Conservation (phyloP, 2,888 invertebrate genomes). For the Polia nebulosa region DNA sequence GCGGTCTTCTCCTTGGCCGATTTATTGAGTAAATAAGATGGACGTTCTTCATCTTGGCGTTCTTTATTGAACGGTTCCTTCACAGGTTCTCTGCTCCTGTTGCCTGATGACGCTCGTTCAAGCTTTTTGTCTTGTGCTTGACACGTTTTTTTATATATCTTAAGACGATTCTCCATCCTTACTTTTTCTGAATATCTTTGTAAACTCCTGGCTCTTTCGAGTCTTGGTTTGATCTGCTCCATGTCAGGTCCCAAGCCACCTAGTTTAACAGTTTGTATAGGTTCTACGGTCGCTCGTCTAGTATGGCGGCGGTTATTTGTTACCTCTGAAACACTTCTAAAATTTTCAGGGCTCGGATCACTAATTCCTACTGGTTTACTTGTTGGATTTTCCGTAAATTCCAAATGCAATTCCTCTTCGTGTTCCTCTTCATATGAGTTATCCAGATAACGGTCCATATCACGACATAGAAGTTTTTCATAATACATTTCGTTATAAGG, state of each 20-base stretch:
- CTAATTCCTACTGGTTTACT: constrained; percentile 68
- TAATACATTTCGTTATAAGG: constrained; percentile 87
- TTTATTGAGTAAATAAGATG: constrained; percentile 84
- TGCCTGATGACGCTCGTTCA: constrained; percentile 67
- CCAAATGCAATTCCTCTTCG: constrained; percentile 72
- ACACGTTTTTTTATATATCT: constrained; percentile 83
- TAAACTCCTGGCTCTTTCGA: constrained; percentile 86
- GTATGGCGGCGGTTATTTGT: constrained; percentile 75
- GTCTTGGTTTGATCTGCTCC: constrained; percentile 84
- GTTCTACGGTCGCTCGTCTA: constrained; percentile 76
- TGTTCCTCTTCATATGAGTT: constrained; percentile 79
- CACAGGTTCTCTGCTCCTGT: constrained; percentile 57
- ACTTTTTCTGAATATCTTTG: constrained; percentile 89
- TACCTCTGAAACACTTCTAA: constrained; percentile 84
- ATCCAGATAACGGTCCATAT: constrained; percentile 74
- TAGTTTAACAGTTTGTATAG: constrained; percentile 78
- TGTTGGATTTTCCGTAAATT: constrained; percentile 66
- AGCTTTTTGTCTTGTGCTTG: constrained; percentile 76
- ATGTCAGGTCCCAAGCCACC: constrained; percentile 87
- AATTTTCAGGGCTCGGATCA: constrained; percentile 71
- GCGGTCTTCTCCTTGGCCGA: constrained; percentile 68
- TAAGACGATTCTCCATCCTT: constrained; percentile 86
- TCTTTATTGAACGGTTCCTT: constrained; percentile 59
- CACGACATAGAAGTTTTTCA: constrained; percentile 80
- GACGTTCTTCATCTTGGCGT: constrained; percentile 61